phyloP scores from a whole-genome alignment of 2,797 vertebrate genomes.

The Botia almorhae region DNA sequence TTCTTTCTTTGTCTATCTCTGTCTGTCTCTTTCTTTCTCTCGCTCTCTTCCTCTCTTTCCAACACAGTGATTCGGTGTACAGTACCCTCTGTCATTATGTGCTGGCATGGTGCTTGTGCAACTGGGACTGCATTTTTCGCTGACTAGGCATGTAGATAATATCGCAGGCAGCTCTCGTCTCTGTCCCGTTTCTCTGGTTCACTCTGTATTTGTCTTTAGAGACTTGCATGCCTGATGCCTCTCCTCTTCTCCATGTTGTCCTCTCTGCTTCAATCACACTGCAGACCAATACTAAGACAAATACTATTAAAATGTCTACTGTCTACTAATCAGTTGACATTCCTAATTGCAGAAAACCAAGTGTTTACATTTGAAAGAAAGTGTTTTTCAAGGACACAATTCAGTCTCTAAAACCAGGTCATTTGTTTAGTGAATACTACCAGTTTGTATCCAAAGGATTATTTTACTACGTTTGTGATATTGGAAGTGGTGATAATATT shows the following conservation, averaged over 20 bases:
- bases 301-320: not conserved
- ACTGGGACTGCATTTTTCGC: slow-evolving; percentile 96
- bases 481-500: not conserved
- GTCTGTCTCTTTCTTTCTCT: slow-evolving; percentile 55
- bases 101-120: slow-evolving; percentile 99
- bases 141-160: slow-evolving; percentile 96
- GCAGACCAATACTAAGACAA: not conserved
- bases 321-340: not conserved
- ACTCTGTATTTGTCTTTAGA: slow-evolving; percentile 28
- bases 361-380: not conserved
- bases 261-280: slow-evolving; percentile 25
- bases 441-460: not conserved
- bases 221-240: slow-evolving; percentile 71
- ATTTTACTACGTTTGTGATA: not conserved
- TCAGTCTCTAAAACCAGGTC: not conserved
- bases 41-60: slow-evolving; percentile 78
- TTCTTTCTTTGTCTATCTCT: slow-evolving; percentile 17
- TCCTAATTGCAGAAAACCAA: not conserved
- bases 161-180: slow-evolving; percentile 89
- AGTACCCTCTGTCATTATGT: slow-evolving; percentile 99
- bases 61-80: slow-evolving; percentile 99
- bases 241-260: slow-evolving; percentile 55
- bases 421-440: not conserved
- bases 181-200: slow-evolving; percentile 58
- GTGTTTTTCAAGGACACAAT: not conserved